Conservation (phyloP, 2,888 invertebrate species). For the Lasiommata megera region DNA sequence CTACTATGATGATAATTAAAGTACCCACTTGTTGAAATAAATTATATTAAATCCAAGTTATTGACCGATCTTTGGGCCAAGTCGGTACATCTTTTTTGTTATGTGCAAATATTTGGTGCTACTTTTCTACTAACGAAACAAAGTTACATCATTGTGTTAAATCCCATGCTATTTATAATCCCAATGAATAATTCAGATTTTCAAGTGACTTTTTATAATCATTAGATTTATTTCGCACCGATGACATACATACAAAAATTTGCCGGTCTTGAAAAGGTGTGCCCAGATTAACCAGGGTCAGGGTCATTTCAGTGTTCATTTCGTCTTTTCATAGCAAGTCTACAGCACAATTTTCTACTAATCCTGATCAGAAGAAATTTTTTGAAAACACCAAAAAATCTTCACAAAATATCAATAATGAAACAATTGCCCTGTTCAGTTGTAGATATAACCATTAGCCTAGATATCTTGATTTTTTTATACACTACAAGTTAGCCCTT, state of each 20-base stretch:
- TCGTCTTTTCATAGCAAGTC: too few species aligned
- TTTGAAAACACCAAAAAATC: too few species aligned
- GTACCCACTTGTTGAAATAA: too few species aligned
- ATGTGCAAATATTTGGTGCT: not conserved
- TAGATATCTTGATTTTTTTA: too few species aligned
- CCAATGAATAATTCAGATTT: not conserved
- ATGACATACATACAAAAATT: not conserved
- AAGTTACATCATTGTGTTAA: not conserved
- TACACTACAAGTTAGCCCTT: too few species aligned
- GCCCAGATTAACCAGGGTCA: not conserved
- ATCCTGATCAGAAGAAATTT: too few species aligned
- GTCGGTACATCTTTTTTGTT: not conserved
- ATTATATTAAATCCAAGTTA: too few species aligned
- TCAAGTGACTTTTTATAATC: not conserved
- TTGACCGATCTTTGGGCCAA: not conserved
- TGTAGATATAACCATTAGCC: too few species aligned
- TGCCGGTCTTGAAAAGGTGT: not conserved
- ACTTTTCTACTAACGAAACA: slow-evolving; percentile 1
- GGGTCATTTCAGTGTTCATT: too few species aligned
- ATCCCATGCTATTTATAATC: not conserved
- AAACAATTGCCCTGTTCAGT: too few species aligned
- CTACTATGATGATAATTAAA: not conserved
- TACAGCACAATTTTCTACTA: too few species aligned
- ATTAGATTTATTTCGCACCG: not conserved
- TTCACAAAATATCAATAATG: too few species aligned